These are phyloP conservation scores for Ochropleura leucogaster DNA, from an alignment of 2,888 invertebrate genomes.

Conservation along the genomic window DNA sequence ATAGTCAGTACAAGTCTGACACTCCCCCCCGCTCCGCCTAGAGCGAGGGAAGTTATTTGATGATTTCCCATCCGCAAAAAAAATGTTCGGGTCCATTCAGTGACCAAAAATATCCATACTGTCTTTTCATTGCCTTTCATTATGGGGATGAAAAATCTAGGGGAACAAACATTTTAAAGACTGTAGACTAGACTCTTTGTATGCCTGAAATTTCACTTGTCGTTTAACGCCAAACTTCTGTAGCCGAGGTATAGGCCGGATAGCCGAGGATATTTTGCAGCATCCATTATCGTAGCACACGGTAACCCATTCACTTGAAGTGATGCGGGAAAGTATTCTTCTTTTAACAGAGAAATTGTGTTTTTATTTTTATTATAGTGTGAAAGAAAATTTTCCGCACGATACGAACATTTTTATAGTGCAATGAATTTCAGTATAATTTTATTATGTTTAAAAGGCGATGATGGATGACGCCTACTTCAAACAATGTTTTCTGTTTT, in stretches of 20 bases:
- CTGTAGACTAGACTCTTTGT: neutral
- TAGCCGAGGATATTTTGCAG: constrained; percentile 28
- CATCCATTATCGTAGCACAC: constrained; percentile 51
- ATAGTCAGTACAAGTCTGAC: too few relatives aligned
- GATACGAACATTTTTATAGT: neutral
- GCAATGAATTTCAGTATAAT: neutral
- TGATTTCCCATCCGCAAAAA: too few relatives aligned
- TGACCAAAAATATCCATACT: neutral
- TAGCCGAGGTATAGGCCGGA: too few relatives aligned
- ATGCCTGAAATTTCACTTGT: neutral
- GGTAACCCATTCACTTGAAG: constrained; percentile 41
- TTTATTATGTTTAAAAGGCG: neutral
- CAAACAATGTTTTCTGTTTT: too few relatives aligned
- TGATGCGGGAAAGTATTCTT: constrained; percentile 38
- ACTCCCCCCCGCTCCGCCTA: too few relatives aligned
- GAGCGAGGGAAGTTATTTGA: too few relatives aligned
- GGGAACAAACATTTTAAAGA: neutral
- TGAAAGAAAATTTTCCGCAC: neutral
- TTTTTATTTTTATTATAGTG: constrained; percentile 29
- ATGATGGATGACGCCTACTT: too few relatives aligned
- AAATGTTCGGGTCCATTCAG: neutral
- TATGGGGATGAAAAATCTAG: neutral
- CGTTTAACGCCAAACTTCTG: neutral
- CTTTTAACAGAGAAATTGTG: constrained; percentile 30
- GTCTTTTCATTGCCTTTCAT: neutral